phyloP scores from a whole-genome alignment of 2,888 invertebrate genomes.

The Linhomoeus sp. region DNA sequence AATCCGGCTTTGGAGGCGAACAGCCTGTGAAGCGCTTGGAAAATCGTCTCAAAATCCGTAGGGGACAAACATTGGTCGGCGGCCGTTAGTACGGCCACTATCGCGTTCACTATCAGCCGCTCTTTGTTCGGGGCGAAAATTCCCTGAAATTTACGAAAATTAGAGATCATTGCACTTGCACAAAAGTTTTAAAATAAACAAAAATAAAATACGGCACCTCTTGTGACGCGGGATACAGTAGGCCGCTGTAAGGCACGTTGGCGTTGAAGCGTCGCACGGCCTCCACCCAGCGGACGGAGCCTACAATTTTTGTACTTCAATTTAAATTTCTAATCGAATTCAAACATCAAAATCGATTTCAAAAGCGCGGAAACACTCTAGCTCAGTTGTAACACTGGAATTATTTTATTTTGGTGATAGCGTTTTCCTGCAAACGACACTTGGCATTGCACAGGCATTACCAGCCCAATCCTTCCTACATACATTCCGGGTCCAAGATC shows the following conservation, averaged over 20 bases:
- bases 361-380: too few species aligned
- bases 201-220: conserved; percentile 44
- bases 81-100: conserved; percentile 57
- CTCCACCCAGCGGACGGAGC: not conserved
- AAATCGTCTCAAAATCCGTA: not conserved
- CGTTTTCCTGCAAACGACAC: too few species aligned
- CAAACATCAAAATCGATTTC: too few species aligned
- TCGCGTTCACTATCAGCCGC: conserved; percentile 73
- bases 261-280: conserved; percentile 71
- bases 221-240: conserved; percentile 81
- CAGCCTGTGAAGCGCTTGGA: conserved; percentile 66
- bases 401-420: too few species aligned
- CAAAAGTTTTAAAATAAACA: not conserved
- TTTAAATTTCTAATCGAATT: too few species aligned
- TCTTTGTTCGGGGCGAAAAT: conserved; percentile 75
- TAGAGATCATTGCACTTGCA: too few species aligned
- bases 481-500: too few species aligned
- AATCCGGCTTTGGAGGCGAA: conserved; percentile 96
- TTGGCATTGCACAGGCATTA: too few species aligned
- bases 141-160: conserved; percentile 48
- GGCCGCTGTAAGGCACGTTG: conserved; percentile 89
- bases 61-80: conserved; percentile 28
- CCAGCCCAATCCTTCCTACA: too few species aligned
- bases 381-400: too few species aligned
- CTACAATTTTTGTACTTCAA: not conserved